Conservation (phyloP, 1,140 invertebrate genomes). For the Arctopsyche grandis region DNA sequence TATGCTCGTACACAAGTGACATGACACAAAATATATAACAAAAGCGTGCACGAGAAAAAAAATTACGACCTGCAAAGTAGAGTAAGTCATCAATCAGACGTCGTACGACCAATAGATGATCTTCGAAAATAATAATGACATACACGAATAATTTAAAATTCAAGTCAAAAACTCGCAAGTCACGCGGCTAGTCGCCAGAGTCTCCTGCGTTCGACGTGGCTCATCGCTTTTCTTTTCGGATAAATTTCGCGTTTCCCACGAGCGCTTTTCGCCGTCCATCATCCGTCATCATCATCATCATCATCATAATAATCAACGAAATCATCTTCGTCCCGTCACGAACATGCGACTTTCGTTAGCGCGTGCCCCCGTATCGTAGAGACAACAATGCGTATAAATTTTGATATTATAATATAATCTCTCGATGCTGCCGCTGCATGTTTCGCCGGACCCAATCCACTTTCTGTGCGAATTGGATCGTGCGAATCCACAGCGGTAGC, state of each 20-base stretch:
- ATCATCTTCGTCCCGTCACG: neutral
- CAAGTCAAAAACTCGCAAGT: too few species aligned
- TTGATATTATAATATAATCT: neutral
- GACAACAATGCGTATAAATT: neutral
- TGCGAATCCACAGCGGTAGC: neutral
- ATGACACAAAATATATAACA: too few species aligned
- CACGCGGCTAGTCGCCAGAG: too few species aligned
- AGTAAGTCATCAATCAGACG: too few species aligned
- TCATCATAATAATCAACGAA: neutral
- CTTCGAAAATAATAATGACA: too few species aligned
- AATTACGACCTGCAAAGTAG: too few species aligned
- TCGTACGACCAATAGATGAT: too few species aligned
- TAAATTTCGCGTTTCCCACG: constrained; percentile 1
- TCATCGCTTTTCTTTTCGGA: too few species aligned
- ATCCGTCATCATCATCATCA: neutral
- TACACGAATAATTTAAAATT: too few species aligned
- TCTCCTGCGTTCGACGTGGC: too few species aligned
- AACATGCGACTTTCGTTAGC: neutral
- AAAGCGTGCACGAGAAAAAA: too few species aligned
- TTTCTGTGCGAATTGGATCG: constrained; percentile 30
- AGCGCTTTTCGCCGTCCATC: neutral
- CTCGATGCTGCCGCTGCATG: neutral
- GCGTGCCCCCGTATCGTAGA: neutral
- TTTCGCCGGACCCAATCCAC: neutral
- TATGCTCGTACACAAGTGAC: too few species aligned